Base-by-base conservation (phyloP, 2,113 vertebrate genomes). In the Dromas ardeola region DNA sequence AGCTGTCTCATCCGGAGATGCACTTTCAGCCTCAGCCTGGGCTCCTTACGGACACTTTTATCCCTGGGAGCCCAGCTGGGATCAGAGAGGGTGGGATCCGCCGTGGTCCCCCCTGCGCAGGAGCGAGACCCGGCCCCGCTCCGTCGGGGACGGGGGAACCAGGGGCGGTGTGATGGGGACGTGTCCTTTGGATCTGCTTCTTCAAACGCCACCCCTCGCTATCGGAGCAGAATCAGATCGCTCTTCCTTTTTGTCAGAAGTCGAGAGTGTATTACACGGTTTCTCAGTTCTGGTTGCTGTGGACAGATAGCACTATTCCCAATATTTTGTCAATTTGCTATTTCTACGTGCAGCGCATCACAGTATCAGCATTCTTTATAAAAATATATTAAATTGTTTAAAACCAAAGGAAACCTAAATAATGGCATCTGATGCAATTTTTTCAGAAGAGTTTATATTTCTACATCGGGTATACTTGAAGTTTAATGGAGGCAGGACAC, bases 81-180 rank as follows among this genome's bases (percentile, higher is more conserved):
- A 94, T 82, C 47, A 88, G 62, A 73, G 49, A 67, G 50, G 65
- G 29, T 11, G 9, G 6, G 42, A 50, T 36, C 32, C 1, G 0
- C 50, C 0, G 0, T 67, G 49, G 49, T 4, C 6, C 10, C 21
- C 43, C 40, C 27, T 7, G 22, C 0, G 0, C 56, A 55, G 84
- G 36, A 50, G 7, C 0, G 2, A 77, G 30, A 55, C 15, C 71
- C 16, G 18, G 63, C 10, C 45, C 36, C 0, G 1, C 13, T 70
- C n/a, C 53, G 14, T 2, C 19, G 2, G 6, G 34, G 30, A 26
- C 0, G 1, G 47, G 23, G 7, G 4, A 80, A 10, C 7, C 3
- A 10, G 6, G 16, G 19, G 1, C 0, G 0, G 13, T 36, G 43
- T 5, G 43, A 47, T 6, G 55, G 63, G 42, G 23, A 30, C 0